Base-by-base conservation (phyloP, 2,888 invertebrate genomes). In the Meteorus colon region DNA sequence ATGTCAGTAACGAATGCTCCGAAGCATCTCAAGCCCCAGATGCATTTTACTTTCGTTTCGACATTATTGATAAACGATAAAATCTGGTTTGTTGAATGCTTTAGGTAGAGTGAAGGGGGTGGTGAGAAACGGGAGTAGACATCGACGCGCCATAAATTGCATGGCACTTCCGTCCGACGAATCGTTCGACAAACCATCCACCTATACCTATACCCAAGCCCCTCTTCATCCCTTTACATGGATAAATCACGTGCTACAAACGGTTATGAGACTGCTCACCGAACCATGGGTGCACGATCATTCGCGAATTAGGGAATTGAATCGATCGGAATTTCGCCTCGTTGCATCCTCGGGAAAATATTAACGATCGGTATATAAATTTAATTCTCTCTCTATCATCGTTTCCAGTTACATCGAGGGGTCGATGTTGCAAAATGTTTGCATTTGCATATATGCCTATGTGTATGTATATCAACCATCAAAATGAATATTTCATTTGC, bases 1-100 rank as follows among this genome's bases (percentile, higher is more conserved):
- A 41, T 41, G 12, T 1, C 8, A 1, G 8, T 41, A 41, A 12
- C 12, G 12, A 41, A 41, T 55, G 19, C 10, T 24, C 10, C 8
- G n/a, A 24, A 55, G 19, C 8, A 55, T 71, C 27, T 71, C 27
- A 16, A 80, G 67, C 75, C 76, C 73, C 76, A 67, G 76, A 19
- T 70, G 29, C 69, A 69, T 60, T 66, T 72, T 60, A 76, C 72
- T 77, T 51, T 59, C 73, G 63, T 80, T 81, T 81, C 77, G 75
- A 76, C 81, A 81, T 85, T 86, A 86, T 86, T 85, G 86, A 86
- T 86, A 86, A 86, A 86, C 86, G 86, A 86, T 86, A 86, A 86
- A 86, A 86, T 86, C 84, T 82, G 82, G 84, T 81, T 83, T 84
- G 84, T 82, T 83, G 81, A 65, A 72, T 62, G 71, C 55, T 70